Evolutionary conservation across 2,113 vertebrate genomes (phyloP).

Genomic region (Craseonycteris thonglongyai): DNA sequence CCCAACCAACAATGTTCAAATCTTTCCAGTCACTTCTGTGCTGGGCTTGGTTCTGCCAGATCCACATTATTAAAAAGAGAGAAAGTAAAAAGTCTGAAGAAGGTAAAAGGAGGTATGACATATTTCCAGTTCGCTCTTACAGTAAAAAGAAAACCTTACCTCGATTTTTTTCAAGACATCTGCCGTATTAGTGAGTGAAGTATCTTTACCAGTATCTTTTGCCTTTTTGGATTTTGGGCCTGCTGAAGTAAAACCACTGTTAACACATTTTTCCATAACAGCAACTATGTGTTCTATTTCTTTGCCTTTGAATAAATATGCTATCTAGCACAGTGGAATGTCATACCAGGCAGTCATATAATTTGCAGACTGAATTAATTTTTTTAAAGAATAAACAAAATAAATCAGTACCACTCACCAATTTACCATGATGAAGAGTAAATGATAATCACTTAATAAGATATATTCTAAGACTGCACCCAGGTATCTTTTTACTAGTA

Average conservation of each 20-base stretch:
- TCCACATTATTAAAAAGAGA: not conserved
- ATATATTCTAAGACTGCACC: not conserved
- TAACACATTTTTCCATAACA: not conserved
- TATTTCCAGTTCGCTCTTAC: not conserved
- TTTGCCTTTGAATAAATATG: not conserved
- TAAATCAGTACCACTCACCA: not conserved
- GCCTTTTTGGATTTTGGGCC: constrained; percentile 21
- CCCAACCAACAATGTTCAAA: not conserved
- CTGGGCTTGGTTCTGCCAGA: not conserved
- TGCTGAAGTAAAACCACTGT: constrained; percentile 40
- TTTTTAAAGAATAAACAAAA: constrained; percentile 38
- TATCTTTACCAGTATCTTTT: not conserved
- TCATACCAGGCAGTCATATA: not conserved
- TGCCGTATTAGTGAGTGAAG: constrained; percentile 27
- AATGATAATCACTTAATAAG: not conserved
- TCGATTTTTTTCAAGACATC: constrained; percentile 72
- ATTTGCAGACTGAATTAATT: not conserved
- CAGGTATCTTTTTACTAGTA: not conserved
- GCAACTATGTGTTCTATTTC: not conserved
- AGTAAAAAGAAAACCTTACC: constrained; percentile 47
- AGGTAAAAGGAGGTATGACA: not conserved
- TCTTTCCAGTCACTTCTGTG: not conserved
- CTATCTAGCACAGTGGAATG: not conserved
- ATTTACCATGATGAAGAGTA: not conserved
- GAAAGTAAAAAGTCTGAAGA: not conserved